phyloP scores from a whole-genome alignment of 2,113 vertebrate species.

The Megaceryle maxima region DNA sequence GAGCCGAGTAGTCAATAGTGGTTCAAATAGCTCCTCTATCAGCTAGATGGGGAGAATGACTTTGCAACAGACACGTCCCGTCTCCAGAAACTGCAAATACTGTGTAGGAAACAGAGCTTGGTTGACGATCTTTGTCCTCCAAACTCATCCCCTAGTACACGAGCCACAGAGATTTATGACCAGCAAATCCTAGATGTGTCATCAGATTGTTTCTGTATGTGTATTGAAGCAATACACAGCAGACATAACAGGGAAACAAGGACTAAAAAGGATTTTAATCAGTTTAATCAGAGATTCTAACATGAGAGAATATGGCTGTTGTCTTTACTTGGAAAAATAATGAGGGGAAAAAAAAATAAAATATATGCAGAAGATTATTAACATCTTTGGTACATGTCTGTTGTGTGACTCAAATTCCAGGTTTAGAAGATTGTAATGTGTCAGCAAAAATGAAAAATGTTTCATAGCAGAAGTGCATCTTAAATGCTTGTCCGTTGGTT shows the following conservation, averaged over 20 bases:
- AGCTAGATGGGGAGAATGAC: neutral
- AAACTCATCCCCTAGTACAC: neutral
- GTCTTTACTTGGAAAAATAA: neutral
- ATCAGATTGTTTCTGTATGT: neutral
- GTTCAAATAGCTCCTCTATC: neutral
- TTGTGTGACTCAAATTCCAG: neutral
- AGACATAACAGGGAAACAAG: neutral
- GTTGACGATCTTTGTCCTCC: neutral
- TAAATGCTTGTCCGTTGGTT: rapidly evolving
- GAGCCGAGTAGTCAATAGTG: neutral
- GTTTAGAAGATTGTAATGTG: neutral
- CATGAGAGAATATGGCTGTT: neutral
- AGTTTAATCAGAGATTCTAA: neutral
- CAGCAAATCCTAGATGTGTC: neutral
- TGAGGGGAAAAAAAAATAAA: neutral
- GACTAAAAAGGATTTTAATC: neutral
- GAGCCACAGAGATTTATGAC: neutral
- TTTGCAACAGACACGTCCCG: neutral
- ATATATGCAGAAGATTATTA: neutral
- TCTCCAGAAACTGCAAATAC: neutral
- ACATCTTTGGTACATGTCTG: neutral
- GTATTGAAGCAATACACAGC: neutral
- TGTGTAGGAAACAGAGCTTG: neutral
- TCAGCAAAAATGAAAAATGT: neutral
- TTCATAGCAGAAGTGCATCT: neutral